phyloP scores from a whole-genome alignment of 64 coral and sea anemone species.

The Actinia equina region DNA sequence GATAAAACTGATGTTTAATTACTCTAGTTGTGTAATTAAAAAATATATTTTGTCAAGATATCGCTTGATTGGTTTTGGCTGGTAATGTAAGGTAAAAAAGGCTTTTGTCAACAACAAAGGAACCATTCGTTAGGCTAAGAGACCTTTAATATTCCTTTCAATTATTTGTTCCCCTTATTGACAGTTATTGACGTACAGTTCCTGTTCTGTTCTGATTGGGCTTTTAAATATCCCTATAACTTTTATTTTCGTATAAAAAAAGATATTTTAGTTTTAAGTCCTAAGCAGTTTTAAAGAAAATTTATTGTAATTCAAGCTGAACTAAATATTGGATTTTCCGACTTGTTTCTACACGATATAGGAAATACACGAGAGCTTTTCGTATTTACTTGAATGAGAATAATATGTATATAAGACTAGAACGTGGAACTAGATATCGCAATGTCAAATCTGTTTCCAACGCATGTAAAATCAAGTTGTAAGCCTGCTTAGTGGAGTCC shows the following conservation, averaged over 20 bases:
- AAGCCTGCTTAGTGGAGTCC: not conserved
- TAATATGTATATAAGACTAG: no score
- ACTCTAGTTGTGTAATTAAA: not conserved
- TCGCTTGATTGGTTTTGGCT: not conserved
- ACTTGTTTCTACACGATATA: no score
- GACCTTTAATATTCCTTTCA: not conserved
- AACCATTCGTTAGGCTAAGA: not conserved
- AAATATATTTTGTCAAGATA: conserved; percentile 12
- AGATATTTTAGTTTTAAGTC: no score
- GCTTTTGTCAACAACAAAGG: not conserved
- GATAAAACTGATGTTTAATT: conserved; percentile 6
- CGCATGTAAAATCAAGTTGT: not conserved
- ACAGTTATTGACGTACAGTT: not conserved
- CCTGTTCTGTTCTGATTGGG: not conserved
- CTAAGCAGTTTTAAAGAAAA: not conserved
- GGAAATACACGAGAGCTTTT: no score
- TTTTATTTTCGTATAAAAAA: not conserved
- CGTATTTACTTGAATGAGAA: no score
- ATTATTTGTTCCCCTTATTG: not conserved
- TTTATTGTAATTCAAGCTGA: no score
- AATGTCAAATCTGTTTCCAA: no score
- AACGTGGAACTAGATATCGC: no score
- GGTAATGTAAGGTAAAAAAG: not conserved
- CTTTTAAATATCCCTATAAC: not conserved
- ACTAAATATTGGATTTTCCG: no score